phyloP scores from a whole-genome alignment of 2,797 vertebrate species.

The Darevskia nairensis region DNA sequence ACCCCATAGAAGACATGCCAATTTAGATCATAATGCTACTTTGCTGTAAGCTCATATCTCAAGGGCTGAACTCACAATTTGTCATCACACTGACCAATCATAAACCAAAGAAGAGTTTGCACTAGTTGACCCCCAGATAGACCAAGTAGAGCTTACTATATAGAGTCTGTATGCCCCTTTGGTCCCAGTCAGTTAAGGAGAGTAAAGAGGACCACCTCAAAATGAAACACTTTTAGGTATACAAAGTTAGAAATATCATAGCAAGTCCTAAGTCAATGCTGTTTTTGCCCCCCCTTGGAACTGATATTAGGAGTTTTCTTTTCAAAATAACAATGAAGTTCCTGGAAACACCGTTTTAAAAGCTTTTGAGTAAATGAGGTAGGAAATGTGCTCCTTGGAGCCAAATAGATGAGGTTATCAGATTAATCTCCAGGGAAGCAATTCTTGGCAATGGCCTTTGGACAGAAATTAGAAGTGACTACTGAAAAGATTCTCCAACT shows the following conservation, averaged over 20 bases:
- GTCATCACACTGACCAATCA: background rate
- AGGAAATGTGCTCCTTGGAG: conserved; percentile 53
- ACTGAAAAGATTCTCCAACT: conserved; percentile 21
- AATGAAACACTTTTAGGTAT: background rate
- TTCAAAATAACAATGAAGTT: conserved; percentile 70
- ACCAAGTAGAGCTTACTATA: background rate
- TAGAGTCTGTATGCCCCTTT: too few species aligned
- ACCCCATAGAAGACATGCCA: background rate
- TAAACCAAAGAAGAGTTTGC: too few species aligned
- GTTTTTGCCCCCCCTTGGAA: too few species aligned
- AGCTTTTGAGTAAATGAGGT: conserved; percentile 58
- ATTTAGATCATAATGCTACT: background rate
- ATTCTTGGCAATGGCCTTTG: conserved; percentile 47
- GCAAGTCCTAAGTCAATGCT: background rate
- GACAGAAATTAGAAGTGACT: conserved; percentile 59
- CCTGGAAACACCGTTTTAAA: conserved; percentile 68
- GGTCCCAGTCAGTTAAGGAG: too few species aligned
- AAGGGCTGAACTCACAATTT: background rate
- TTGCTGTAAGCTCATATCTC: background rate
- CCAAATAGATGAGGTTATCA: conserved; percentile 54
- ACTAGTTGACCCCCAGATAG: background rate
- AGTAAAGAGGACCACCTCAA: background rate
- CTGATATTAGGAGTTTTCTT: conserved; percentile 65
- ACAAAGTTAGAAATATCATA: background rate
- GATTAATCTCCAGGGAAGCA: conserved; percentile 51